Evolutionary conservation across 2,888 invertebrate species (phyloP), one percentile per base, ranked within the genome.

Genomic region (Germaria angustata): DNA sequence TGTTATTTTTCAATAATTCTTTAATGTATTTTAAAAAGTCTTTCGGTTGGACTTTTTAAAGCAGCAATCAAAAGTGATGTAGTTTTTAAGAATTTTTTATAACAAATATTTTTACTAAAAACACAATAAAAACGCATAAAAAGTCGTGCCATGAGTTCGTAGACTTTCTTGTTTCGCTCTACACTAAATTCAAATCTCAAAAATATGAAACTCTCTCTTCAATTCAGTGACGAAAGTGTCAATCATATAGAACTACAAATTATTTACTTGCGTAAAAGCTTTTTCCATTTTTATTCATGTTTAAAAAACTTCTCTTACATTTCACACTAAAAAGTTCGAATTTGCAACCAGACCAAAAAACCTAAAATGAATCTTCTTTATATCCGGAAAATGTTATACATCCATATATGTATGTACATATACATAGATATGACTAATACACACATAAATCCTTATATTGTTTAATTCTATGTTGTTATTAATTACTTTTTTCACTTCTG

Each of bases 61-160:
- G 86, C 87, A 85, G 86, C 87, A 87, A 87, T 87, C 88, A 89
- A 90, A 90, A 89, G 90, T 90, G 90, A 90, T 90, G 90, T 90
- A 90, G 90, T 87, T 86, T 55, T 87, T 89, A 90, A 89, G 90
- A 44, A 68, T 79, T 83, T 85, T 81, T 75, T 81, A 77, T 53
- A 77, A 68, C 15, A 68, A 80, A 77, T 72, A 66, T 77, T 75
- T 57, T 86, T 87, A 84, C 75, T 34, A 73, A 76, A 83, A 84
- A 39, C 11, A 66, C 11, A 65, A 87, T 86, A 86, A 86, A 88
- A 85, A 51, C 17, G 57, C 8, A 84, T 57, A n/a, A 76, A 72
- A 75, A 85, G 76, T 83, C 80, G 82, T 82, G 82, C 82, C 82
- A 82, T 82, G 75, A 82, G 44, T 79, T 81, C 71, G 55, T 79